Conservation (phyloP, 2,888 invertebrate genomes). For the Oscheius sp. region DNA sequence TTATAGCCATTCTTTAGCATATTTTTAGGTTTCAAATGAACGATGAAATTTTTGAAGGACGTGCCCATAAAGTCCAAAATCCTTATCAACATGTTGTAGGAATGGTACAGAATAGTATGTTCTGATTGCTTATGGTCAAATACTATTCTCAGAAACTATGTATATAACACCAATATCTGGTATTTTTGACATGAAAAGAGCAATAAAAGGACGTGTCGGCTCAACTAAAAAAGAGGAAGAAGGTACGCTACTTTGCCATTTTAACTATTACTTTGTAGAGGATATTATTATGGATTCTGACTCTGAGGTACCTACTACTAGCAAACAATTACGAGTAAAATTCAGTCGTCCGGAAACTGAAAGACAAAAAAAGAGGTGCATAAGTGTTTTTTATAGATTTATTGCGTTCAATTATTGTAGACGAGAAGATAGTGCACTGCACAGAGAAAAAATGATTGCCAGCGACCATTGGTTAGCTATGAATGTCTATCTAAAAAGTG, state of each 20-base stretch:
- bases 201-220: constrained; percentile 35
- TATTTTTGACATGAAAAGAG: constrained; percentile 51
- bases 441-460: constrained; percentile 52
- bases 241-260: not conserved
- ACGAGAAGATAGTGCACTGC: constrained; percentile 52
- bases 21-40: constrained; percentile 28
- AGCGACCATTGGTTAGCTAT: constrained; percentile 53
- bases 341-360: constrained; percentile 57
- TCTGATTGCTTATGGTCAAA: not conserved
- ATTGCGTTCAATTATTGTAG: not conserved
- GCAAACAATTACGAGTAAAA: constrained; percentile 48
- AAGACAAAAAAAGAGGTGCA: constrained; percentile 50
- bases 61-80: constrained; percentile 43
- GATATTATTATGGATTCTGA: constrained; percentile 33
- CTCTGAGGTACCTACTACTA: constrained; percentile 14
- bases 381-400: not conserved
- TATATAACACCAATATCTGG: constrained; percentile 46
- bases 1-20: not conserved
- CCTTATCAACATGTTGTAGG: constrained; percentile 44
- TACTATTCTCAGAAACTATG: constrained; percentile 37
- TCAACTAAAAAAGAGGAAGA: constrained; percentile 35
- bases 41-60: constrained; percentile 55
- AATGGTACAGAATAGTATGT: constrained; percentile 42
- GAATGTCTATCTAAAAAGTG: constrained; percentile 47
- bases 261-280: not conserved